Percentiles rank a stretch among this genome's conserved stretches.
These are phyloP conservation scores for Anser cygnoides DNA, from an alignment of 2,113 vertebrate species.

Conservation along the genomic window DNA sequence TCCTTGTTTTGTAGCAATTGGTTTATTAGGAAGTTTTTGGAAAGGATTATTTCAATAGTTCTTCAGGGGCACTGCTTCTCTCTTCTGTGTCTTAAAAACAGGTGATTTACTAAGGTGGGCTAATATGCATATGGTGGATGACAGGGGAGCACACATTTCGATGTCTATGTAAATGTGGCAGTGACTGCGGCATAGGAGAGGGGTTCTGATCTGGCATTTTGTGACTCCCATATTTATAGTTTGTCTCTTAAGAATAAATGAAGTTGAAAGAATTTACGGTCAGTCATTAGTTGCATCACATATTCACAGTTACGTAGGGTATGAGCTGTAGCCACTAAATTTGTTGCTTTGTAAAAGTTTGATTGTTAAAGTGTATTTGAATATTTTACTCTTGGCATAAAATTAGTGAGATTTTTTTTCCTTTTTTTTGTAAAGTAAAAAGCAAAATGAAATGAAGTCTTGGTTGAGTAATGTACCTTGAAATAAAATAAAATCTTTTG, in stretches of 20 bases:
- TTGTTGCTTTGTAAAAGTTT: background rate
- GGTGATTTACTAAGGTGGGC: background rate
- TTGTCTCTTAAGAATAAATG: background rate
- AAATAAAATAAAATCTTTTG: background rate
- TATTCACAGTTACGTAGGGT: background rate
- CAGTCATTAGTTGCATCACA: background rate
- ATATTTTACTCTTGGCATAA: background rate
- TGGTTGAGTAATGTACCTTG: background rate
- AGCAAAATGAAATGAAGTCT: background rate
- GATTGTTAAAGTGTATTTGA: background rate
- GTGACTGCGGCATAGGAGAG: background rate
- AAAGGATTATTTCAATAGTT: background rate
- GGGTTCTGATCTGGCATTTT: background rate
- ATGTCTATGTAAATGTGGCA: background rate
- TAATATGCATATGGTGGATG: background rate
- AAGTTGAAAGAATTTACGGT: background rate
- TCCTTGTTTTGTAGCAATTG: background rate
- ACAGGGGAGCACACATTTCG: background rate
- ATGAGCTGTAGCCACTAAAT: background rate
- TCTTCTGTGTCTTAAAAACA: background rate
- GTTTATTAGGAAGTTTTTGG: background rate
- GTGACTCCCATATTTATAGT: background rate
- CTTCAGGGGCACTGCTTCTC: background rate
- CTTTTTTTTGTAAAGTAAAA: background rate
- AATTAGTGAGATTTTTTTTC: background rate